Percentiles rank a stretch among this genome's conserved stretches.
Conservation (phyloP, 2,888 invertebrate species). For the Chydorus sphaericus region DNA sequence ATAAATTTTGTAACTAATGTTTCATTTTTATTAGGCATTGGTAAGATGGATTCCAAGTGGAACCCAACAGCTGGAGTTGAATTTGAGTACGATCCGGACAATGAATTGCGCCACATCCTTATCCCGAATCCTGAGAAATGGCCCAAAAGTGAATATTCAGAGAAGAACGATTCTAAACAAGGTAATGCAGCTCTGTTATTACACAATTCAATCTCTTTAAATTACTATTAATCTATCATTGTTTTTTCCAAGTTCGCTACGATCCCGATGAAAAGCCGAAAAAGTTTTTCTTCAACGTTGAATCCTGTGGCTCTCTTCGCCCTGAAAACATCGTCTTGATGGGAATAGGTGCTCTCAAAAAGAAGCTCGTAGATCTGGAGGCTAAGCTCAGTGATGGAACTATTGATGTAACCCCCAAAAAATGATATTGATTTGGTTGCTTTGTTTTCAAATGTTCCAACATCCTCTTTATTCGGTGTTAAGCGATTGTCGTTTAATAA, state of each 20-base stretch:
- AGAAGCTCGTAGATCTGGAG: conserved; percentile 88
- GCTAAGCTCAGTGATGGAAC: conserved; percentile 78
- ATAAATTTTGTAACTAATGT: background rate
- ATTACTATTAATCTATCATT: conserved; percentile 20
- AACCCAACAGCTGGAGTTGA: conserved; percentile 97
- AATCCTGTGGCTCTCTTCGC: conserved; percentile 82
- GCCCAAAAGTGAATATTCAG: conserved; percentile 96
- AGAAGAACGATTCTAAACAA: conserved; percentile 52
- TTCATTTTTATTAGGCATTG: conserved; percentile 40
- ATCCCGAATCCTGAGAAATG: conserved; percentile 95
- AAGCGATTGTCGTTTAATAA: too few relatives aligned
- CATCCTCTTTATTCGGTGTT: too few relatives aligned
- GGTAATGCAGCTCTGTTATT: background rate
- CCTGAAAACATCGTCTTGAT: conserved; percentile 94
- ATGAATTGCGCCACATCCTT: conserved; percentile 85
- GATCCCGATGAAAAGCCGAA: conserved; percentile 91
- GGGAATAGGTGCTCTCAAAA: conserved; percentile 84
- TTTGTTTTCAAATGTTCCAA: too few relatives aligned
- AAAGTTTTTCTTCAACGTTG: conserved; percentile 93
- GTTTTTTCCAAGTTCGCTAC: conserved; percentile 71
- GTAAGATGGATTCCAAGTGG: conserved; percentile 99
- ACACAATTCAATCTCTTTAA: conserved; percentile 10
- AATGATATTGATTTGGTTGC: conserved; percentile 61
- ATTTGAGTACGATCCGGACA: conserved; percentile 99
- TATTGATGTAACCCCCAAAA: conserved; percentile 65